Evolutionary conservation across 2,888 invertebrate species (phyloP).

Genomic region (Diplolepis rosae): DNA sequence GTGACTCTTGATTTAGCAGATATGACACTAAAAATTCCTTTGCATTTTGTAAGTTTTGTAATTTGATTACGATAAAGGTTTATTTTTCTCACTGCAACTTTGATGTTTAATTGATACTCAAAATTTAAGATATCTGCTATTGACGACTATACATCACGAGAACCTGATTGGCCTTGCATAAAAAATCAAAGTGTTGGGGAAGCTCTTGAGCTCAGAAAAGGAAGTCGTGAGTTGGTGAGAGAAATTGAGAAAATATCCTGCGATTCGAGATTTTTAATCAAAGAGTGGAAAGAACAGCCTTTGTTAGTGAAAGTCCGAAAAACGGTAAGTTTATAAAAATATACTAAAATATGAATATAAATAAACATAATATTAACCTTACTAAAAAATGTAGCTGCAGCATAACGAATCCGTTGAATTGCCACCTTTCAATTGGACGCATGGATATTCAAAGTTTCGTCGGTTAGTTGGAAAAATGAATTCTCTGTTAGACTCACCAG

Average conservation of each 20-base stretch:
- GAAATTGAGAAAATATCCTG: conserved; percentile 75
- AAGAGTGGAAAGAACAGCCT: conserved; percentile 74
- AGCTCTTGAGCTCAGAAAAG: conserved; percentile 64
- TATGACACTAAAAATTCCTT: conserved; percentile 54
- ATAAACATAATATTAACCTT: no score
- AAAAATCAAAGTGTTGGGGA: conserved; percentile 68
- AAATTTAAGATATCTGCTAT: conserved; percentile 67
- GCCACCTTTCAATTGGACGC: conserved; percentile 64
- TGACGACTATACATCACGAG: conserved; percentile 71
- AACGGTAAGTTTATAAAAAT: conserved; percentile 52
- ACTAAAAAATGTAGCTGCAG: conserved; percentile 48
- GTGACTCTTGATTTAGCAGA: conserved; percentile 59
- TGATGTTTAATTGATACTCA: background rate
- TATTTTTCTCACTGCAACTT: background rate
- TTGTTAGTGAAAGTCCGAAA: conserved; percentile 51
- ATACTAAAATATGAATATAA: background rate
- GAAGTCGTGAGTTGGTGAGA: conserved; percentile 69
- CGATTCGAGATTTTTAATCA: conserved; percentile 68
- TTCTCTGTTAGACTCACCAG: conserved; percentile 48
- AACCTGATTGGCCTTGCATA: conserved; percentile 76
- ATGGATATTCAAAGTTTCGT: conserved; percentile 62
- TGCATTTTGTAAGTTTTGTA: conserved; percentile 53
- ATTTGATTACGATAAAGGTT: no score
- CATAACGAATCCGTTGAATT: conserved; percentile 43
- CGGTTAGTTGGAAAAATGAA: conserved; percentile 55